Evolutionary conservation across 2,113 vertebrate species (phyloP).

Genomic region (Athene noctua): DNA sequence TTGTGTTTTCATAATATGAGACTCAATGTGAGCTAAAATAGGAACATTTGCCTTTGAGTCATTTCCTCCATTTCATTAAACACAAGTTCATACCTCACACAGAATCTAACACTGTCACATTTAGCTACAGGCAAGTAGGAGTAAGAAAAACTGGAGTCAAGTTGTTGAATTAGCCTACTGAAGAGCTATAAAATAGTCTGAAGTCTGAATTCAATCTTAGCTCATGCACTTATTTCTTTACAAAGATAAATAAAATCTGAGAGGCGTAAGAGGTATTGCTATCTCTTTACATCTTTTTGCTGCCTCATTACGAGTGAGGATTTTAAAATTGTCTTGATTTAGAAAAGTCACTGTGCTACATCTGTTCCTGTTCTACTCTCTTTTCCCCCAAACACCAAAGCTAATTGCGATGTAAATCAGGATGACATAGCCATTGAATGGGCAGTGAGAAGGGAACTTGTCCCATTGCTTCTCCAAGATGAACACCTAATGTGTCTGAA

Average conservation of each 20-base stretch:
- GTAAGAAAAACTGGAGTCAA: constrained; percentile 13
- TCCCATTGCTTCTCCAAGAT: not conserved
- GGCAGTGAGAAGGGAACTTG: not conserved
- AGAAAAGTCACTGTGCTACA: not conserved
- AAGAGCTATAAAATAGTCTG: constrained; percentile 9
- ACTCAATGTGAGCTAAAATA: not conserved
- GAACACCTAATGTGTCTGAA: not conserved
- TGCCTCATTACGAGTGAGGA: not conserved
- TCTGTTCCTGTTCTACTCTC: not conserved
- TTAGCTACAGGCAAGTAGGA: constrained; percentile 39
- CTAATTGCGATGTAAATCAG: not conserved
- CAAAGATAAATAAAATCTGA: constrained; percentile 15
- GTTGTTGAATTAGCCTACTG: constrained; percentile 14
- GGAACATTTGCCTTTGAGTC: constrained; percentile 37
- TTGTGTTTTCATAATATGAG: constrained; percentile 18
- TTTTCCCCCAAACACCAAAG: not conserved
- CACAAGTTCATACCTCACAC: constrained; percentile 25
- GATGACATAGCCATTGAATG: not conserved
- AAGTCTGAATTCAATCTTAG: constrained; percentile 17
- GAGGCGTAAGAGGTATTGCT: not conserved
- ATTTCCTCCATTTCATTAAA: constrained; percentile 60
- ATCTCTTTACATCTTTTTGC: not conserved
- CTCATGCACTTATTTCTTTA: not conserved
- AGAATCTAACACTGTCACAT: constrained; percentile 39
- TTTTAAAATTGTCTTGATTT: not conserved